A percentile compares a stretch with the other conserved stretches of the same genome.
phyloP scores from a whole-genome alignment of 92 coral and sea anemone species.

The Paragorgia papillata region DNA sequence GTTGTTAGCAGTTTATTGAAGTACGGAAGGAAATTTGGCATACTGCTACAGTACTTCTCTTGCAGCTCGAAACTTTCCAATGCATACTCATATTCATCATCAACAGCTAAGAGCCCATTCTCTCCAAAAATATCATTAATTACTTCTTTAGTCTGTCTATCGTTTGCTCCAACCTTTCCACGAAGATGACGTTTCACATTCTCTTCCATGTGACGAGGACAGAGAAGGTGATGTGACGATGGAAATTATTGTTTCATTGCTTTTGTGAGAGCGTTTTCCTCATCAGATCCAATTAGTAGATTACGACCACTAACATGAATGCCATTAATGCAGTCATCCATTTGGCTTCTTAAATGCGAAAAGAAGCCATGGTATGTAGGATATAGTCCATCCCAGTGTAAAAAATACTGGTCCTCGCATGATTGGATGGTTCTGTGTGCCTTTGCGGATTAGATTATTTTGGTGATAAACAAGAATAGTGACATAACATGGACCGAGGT shows the following conservation, averaged over 20 bases:
- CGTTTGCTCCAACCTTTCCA: conserved; percentile 4
- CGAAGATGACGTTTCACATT: conserved; percentile 15
- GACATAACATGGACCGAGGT: too few species aligned
- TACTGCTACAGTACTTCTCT: neutral
- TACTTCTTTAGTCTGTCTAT: neutral
- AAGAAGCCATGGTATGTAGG: conserved; percentile 15
- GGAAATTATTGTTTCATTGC: conserved; percentile 21
- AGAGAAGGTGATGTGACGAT: neutral
- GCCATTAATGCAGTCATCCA: conserved; percentile 2
- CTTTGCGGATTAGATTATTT: too few species aligned
- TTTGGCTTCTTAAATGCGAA: neutral
- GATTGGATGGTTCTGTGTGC: too few species aligned
- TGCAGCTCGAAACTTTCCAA: neutral
- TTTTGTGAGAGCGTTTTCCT: conserved; percentile 18
- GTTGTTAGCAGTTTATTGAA: neutral
- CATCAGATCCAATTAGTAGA: conserved; percentile 14
- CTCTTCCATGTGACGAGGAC: too few species aligned
- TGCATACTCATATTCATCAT: conserved; percentile 10
- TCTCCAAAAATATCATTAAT: conserved; percentile 15
- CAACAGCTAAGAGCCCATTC: neutral
- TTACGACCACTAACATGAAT: conserved; percentile 24
- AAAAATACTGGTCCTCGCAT: too few species aligned
- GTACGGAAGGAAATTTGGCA: conserved; percentile 13
- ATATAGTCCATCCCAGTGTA: conserved; percentile 26
- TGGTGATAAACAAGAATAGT: too few species aligned